phyloP scores from a whole-genome alignment of 2,113 vertebrate species.

The Macquaria ambigua region DNA sequence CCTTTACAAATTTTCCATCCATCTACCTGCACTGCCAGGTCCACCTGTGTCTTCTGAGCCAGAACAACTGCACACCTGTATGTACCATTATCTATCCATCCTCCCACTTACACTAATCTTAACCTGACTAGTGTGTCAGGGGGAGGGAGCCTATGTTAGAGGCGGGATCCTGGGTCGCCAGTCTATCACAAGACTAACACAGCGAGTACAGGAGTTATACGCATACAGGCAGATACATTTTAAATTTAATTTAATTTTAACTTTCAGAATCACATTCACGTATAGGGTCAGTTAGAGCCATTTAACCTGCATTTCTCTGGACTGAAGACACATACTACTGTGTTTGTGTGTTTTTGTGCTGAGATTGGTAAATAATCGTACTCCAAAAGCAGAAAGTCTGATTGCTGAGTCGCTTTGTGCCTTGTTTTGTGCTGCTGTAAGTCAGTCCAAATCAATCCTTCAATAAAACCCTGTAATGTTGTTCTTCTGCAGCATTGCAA shows the following conservation, averaged over 20 bases:
- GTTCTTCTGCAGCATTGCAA: conserved; percentile 66
- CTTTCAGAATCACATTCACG: neutral
- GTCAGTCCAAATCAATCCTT: neutral
- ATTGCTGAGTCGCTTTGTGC: neutral
- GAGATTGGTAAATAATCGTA: neutral
- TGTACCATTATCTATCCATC: conserved; percentile 22
- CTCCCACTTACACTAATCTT: neutral
- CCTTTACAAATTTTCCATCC: conserved; percentile 58
- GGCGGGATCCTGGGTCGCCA: too few relatives aligned
- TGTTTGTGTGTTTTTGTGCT: neutral
- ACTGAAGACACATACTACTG: neutral
- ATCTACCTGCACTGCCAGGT: conserved; percentile 81
- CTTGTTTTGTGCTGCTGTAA: neutral
- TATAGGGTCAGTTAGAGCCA: neutral
- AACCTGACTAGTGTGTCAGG: too few relatives aligned
- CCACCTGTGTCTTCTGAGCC: conserved; percentile 72
- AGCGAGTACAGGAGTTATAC: too few relatives aligned
- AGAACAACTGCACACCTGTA: conserved; percentile 70
- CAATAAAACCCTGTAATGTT: neutral
- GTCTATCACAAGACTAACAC: too few relatives aligned
- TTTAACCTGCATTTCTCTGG: neutral
- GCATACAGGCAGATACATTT: neutral
- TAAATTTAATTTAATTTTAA: too few relatives aligned
- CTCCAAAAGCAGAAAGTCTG: neutral
- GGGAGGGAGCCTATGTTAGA: too few relatives aligned